Evolutionary conservation across 1,140 invertebrate species (phyloP).

Genomic region (Drosophila bocki): DNA sequence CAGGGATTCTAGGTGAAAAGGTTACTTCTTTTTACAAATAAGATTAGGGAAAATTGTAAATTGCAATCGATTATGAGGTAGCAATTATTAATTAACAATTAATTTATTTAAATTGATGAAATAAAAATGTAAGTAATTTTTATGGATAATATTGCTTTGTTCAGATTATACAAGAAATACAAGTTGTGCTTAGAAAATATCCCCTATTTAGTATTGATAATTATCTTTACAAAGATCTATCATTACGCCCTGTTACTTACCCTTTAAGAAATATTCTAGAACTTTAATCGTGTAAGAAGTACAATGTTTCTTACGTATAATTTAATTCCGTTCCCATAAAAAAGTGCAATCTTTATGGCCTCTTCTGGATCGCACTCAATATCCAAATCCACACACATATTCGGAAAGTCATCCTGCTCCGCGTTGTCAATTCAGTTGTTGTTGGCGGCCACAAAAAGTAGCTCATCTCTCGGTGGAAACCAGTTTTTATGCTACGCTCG

Average conservation of each 20-base stretch:
- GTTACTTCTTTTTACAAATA: neutral
- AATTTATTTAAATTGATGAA: neutral
- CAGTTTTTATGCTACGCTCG: constrained; percentile 60
- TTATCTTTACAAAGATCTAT: neutral
- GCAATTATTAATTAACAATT: neutral
- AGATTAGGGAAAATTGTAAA: neutral
- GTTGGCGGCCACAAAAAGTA: constrained; percentile 53
- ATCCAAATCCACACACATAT: constrained; percentile 50
- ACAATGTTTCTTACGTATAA: constrained; percentile 10
- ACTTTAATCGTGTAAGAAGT: neutral
- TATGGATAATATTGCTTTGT: neutral
- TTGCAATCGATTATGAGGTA: neutral
- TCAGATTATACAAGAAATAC: neutral
- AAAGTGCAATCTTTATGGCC: constrained; percentile 29
- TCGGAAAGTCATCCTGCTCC: constrained; percentile 50
- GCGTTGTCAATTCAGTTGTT: constrained; percentile 48
- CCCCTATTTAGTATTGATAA: neutral
- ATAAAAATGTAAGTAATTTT: too few species aligned
- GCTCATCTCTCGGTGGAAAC: constrained; percentile 59
- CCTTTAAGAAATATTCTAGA: too few species aligned
- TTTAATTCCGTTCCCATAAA: constrained; percentile 9
- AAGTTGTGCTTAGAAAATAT: neutral
- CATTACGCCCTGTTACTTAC: neutral
- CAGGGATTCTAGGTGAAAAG: too few species aligned
- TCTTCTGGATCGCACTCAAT: constrained; percentile 11